Percentiles rank a stretch among this genome's conserved stretches.
Conservation (phyloP, 2,797 vertebrate genomes). For the Coranthus polyacanthus region DNA sequence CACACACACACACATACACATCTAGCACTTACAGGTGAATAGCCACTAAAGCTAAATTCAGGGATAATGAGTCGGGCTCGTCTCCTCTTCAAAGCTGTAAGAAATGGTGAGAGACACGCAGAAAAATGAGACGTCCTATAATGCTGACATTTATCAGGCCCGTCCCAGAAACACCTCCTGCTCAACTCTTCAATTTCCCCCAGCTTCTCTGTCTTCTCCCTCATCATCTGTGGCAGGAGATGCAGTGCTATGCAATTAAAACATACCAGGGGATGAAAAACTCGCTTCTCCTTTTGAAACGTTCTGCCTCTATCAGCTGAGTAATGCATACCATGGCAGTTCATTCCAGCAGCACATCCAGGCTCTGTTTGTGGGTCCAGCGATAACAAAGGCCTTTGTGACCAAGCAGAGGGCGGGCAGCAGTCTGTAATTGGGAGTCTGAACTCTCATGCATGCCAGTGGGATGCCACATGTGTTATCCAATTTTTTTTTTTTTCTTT, state of each 20-base stretch:
- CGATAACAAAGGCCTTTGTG: conserved; percentile 85
- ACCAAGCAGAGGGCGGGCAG: conserved; percentile 72
- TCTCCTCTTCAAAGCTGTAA: conserved; percentile 61
- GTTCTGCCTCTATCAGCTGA: conserved; percentile 73
- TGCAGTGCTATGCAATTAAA: conserved; percentile 80
- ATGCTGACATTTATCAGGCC: conserved; percentile 81
- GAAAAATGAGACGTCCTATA: conserved; percentile 76
- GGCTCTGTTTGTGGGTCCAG: conserved; percentile 75
- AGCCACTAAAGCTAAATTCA: conserved; percentile 67
- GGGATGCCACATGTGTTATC: conserved; percentile 71
- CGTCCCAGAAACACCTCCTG: conserved; percentile 69
- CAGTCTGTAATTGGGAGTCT: conserved; percentile 80
- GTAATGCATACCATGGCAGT: conserved; percentile 74
- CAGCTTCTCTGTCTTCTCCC: conserved; percentile 48
- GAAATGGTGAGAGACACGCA: conserved; percentile 53
- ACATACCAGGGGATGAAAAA: conserved; percentile 81
- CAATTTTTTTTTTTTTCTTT: conserved; percentile 48
- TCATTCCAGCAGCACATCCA: conserved; percentile 71
- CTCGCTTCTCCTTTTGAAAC: conserved; percentile 72
- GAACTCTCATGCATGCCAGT: conserved; percentile 70
- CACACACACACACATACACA: conserved; percentile 14
- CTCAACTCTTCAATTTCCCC: conserved; percentile 48
- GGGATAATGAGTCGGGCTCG: conserved; percentile 68
- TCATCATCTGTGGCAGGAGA: conserved; percentile 61
- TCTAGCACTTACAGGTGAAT: conserved; percentile 49